Evolutionary conservation across 2,888 invertebrate genomes (phyloP).

Genomic region (Homarus gammarus): DNA sequence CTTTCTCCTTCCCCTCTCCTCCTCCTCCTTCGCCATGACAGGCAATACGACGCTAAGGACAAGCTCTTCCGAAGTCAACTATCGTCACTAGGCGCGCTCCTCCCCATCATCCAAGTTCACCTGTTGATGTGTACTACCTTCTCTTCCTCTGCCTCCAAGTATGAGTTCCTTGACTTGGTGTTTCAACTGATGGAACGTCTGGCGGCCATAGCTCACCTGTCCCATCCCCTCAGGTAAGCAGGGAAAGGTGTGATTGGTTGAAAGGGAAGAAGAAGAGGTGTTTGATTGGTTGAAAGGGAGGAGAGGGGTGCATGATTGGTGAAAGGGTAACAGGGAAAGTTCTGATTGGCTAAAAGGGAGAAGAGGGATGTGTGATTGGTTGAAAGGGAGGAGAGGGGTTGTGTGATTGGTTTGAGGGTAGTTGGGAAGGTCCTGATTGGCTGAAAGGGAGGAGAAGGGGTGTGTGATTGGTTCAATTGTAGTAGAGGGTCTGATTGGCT

Average conservation of each 20-base stretch:
- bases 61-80: conserved; percentile 82
- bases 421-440: background rate
- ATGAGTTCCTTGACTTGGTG: conserved; percentile 86
- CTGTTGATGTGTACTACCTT: conserved; percentile 86
- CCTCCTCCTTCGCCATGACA: conserved; percentile 68
- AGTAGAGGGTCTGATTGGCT: too few species aligned
- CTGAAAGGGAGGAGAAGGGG: too few species aligned
- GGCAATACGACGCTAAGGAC: conserved; percentile 82
- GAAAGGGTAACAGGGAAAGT: background rate
- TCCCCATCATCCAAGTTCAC: conserved; percentile 86
- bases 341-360: background rate
- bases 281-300: background rate
- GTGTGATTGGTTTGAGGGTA: too few species aligned
- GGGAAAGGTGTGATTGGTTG: conserved; percentile 15
- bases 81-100: conserved; percentile 82
- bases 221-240: conserved; percentile 82
- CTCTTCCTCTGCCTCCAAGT: conserved; percentile 86
- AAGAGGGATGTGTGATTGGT: background rate
- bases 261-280: background rate
- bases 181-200: conserved; percentile 85
- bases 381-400: too few species aligned
- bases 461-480: too few species aligned
- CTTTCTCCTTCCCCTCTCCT: conserved; percentile 29
- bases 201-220: conserved; percentile 84
- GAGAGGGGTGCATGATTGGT: background rate